phyloP scores from a whole-genome alignment of 2,797 vertebrate genomes.

The Enteromius anoplus region DNA sequence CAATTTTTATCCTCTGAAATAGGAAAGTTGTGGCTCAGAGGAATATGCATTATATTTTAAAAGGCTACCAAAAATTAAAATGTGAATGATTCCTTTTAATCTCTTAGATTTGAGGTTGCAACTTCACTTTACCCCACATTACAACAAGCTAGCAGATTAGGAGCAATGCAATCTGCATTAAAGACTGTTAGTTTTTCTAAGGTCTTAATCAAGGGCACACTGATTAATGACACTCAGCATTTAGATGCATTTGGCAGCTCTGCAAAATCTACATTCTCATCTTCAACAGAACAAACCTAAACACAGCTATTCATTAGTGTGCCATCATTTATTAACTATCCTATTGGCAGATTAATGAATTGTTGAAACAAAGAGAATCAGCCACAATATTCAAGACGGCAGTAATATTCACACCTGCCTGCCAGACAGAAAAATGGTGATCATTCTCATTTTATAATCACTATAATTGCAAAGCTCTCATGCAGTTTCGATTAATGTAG shows the following conservation, averaged over 20 bases:
- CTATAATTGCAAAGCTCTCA: constrained; percentile 46
- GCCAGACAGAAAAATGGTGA: constrained; percentile 24
- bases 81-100: background rate
- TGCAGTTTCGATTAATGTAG: constrained; percentile 32
- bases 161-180: constrained; percentile 14
- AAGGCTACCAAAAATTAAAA: background rate
- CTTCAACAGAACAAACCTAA: constrained; percentile 1
- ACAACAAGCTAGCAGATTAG: background rate
- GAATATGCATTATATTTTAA: background rate
- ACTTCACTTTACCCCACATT: background rate
- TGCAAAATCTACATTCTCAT: constrained; percentile 45
- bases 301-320: constrained; percentile 17
- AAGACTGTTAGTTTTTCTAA: constrained; percentile 29
- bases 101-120: background rate
- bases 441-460: constrained; percentile 46
- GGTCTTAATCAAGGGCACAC: background rate
- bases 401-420: constrained; percentile 20
- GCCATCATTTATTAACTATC: constrained; percentile 22
- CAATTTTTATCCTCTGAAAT: background rate
- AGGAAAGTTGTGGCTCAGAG: background rate
- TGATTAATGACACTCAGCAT: constrained; percentile 49
- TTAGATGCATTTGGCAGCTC: constrained; percentile 41
- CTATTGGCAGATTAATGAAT: constrained; percentile 38
- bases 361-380: constrained; percentile 28
- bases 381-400: constrained; percentile 9